These are phyloP conservation scores for Puma concolor DNA, from an alignment of 2,113 vertebrate species.

Conservation along the genomic window DNA sequence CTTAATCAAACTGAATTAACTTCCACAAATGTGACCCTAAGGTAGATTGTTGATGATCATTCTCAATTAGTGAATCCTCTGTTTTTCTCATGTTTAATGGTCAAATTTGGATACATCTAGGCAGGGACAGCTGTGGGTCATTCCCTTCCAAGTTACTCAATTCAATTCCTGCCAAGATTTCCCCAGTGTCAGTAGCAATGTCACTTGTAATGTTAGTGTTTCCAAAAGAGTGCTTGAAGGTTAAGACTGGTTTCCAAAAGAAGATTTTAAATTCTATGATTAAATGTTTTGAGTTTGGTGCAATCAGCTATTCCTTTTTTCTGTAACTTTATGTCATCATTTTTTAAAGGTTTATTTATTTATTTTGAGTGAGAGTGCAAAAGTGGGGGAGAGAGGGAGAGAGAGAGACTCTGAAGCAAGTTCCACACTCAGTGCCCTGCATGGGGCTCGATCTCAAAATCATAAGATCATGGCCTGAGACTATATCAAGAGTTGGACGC, in stretches of 20 bases:
- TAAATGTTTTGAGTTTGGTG: conserved; percentile 43
- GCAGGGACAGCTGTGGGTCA: conserved; percentile 59
- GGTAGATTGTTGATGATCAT: conserved; percentile 63
- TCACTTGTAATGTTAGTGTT: conserved; percentile 47
- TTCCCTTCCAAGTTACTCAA: conserved; percentile 63
- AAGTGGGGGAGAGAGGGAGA: no score
- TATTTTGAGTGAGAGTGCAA: no score
- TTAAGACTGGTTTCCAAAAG: conserved; percentile 40
- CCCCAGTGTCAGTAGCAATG: conserved; percentile 41
- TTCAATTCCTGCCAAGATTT: conserved; percentile 60
- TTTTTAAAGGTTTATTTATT: neutral
- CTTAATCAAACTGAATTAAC: conserved; percentile 74
- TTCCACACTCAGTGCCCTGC: no score
- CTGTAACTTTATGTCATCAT: neutral
- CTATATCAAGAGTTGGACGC: no score
- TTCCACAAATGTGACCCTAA: conserved; percentile 65
- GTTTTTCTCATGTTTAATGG: conserved; percentile 59
- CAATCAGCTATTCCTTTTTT: neutral
- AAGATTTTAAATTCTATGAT: neutral
- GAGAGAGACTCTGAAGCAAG: no score
- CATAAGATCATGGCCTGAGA: no score
- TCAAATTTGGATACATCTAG: conserved; percentile 53
- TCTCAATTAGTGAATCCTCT: conserved; percentile 63
- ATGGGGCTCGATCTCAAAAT: no score
- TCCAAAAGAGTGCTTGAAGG: conserved; percentile 59